phyloP scores from a whole-genome alignment of 1,140 invertebrate species.

The Drosophila tani region DNA sequence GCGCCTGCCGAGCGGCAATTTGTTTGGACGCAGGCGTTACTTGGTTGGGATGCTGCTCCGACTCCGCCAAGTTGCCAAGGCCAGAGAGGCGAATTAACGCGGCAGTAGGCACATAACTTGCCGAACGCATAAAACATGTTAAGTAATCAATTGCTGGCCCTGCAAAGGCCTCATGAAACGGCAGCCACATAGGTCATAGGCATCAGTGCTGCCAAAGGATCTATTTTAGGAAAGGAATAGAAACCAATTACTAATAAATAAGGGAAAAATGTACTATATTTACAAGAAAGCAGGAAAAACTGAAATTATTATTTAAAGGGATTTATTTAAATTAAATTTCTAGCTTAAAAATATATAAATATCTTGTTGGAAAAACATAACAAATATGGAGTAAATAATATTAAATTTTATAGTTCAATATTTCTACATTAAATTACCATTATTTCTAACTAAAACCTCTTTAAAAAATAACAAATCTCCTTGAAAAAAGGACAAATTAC shows the following conservation, averaged over 20 bases:
- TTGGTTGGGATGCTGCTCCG: conserved; percentile 1
- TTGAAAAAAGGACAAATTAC: conserved; percentile 10
- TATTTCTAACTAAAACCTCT: no score
- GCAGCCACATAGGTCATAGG: conserved; percentile 13
- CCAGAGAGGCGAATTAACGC: conserved; percentile 74
- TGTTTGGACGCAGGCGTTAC: conserved; percentile 58
- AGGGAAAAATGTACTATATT: fast-evolving
- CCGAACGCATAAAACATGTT: conserved; percentile 84
- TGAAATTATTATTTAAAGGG: neutral
- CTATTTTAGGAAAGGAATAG: neutral
- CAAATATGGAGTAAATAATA: no score
- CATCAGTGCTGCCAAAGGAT: neutral
- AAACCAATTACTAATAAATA: no score
- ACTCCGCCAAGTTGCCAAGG: conserved; percentile 28
- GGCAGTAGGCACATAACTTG: conserved; percentile 76
- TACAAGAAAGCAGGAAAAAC: no score
- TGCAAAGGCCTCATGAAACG: neutral
- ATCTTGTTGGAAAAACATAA: no score
- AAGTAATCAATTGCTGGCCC: conserved; percentile 83
- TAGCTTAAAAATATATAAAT: no score
- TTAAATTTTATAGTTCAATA: no score
- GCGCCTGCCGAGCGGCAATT: conserved; percentile 74
- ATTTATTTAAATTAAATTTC: no score
- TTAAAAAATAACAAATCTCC: neutral
- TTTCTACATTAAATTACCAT: no score